These are phyloP conservation scores for Campoplex nolae DNA, from an alignment of 2,888 invertebrate genomes.

Conservation along the genomic window DNA sequence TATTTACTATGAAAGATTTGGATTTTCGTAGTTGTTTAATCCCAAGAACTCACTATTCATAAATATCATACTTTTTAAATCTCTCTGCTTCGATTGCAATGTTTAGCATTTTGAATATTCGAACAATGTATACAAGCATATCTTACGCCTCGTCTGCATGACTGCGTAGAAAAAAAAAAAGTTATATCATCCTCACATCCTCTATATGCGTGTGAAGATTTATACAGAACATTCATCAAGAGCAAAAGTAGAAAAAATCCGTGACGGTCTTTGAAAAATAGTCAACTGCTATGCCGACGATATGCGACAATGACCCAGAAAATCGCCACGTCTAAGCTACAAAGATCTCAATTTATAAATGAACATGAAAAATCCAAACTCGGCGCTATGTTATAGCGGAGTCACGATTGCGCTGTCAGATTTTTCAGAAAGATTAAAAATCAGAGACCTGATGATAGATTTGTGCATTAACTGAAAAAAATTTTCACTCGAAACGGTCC, in stretches of 20 bases:
- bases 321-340: background rate
- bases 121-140: background rate
- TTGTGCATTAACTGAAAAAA: too few relatives aligned
- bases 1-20: background rate
- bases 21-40: background rate
- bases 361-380: too few relatives aligned
- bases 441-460: too few relatives aligned
- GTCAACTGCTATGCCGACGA: background rate
- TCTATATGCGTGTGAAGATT: background rate
- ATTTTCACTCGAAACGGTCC: too few relatives aligned
- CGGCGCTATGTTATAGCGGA: too few relatives aligned
- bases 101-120: background rate
- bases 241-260: background rate
- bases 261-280: background rate
- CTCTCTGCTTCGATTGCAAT: background rate
- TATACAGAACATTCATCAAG: background rate
- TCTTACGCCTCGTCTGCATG: background rate
- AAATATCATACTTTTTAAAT: background rate
- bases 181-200: conserved; percentile 28
- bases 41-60: background rate
- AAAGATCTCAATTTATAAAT: too few relatives aligned
- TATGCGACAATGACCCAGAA: background rate
- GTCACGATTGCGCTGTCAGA: too few relatives aligned
- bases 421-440: too few relatives aligned
- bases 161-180: conserved; percentile 50